Evolutionary conservation across 1,140 invertebrate species (phyloP).

Genomic region (Dreissena rostriformis): DNA sequence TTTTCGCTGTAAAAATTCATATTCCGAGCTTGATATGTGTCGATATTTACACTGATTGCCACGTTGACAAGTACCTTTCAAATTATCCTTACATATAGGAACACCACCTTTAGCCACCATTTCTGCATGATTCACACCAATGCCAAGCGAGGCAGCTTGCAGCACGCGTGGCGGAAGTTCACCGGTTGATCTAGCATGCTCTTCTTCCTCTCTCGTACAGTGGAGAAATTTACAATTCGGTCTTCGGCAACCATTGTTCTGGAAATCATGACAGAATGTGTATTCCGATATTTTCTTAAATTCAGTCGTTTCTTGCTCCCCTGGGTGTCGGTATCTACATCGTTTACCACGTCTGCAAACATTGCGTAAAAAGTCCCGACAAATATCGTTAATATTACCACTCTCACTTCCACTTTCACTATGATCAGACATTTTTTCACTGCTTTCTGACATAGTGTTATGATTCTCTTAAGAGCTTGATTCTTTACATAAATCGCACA

Average conservation of each 20-base stretch:
- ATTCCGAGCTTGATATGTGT: constrained; percentile 69
- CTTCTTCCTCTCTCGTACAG: constrained; percentile 89
- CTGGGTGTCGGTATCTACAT: constrained; percentile 85
- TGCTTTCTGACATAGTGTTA: constrained; percentile 50
- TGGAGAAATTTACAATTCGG: constrained; percentile 89
- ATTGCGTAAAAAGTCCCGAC: constrained; percentile 85
- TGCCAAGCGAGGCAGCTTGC: constrained; percentile 72
- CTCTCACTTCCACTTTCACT: constrained; percentile 77
- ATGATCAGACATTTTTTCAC: constrained; percentile 77
- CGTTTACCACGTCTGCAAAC: constrained; percentile 89
- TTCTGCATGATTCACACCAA: constrained; percentile 67
- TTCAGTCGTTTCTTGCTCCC: constrained; percentile 65
- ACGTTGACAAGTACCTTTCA: constrained; percentile 88
- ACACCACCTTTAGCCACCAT: constrained; percentile 72
- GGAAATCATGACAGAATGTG: constrained; percentile 93
- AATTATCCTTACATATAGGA: constrained; percentile 89
- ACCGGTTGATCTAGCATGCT: constrained; percentile 85
- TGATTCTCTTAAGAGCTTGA: not conserved
- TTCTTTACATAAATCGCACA: no score
- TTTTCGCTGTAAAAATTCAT: constrained; percentile 66
- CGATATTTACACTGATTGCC: constrained; percentile 81
- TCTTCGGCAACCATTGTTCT: constrained; percentile 85
- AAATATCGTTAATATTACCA: constrained; percentile 80
- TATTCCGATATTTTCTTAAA: constrained; percentile 80
- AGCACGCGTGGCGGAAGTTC: constrained; percentile 76